Base-by-base conservation (phyloP, 2,797 vertebrate genomes). In the Onychomys leucogaster region DNA sequence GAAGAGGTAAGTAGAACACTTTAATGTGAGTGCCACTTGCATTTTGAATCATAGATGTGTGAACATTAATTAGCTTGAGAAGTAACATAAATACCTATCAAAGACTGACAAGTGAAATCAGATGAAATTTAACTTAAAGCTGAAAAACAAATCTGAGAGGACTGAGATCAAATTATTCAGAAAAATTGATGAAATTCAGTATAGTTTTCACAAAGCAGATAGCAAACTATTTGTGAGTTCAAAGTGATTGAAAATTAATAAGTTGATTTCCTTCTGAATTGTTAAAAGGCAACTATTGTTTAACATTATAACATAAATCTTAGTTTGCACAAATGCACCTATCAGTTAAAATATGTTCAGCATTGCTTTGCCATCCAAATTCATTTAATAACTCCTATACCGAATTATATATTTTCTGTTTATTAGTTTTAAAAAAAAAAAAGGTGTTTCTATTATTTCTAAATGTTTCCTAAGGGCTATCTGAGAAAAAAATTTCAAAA, bases 101-200 rank as follows among this genome's bases (percentile, higher is more conserved):
- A 82, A 61, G 61, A 75, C 34, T 37, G 73, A 69, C 37, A 89
- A 76, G 23, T 19, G 1, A 61, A 92, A 85, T 76, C 52, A 93
- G 96, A 81, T 89, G n/a, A 90, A 17, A 63, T 90, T 93, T 88
- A 85, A 93, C 93, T 96, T 92, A 86, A 80, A 96, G 55, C 43
- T 73, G 2, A 85, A 96, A 90, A 91, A 46, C 6, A 57, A 65
- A 89, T 86, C 55, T 49, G 49, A 78, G 82, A 73, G 63, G 80
- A 29, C 14, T 71, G 52, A 82, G 9, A 81, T 12, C 3, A 34
- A 94, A 67, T 93, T 94, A 75, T 34, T 14, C 52, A 49, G 37
- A 41, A 89, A 78, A 57, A 23, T 80, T 55, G 21, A 91, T 63
- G 78, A 76, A 91, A 94, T 6, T 81, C 43, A 84, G 41, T 61